A percentile compares a stretch with the other conserved stretches of the same genome.
phyloP scores from a whole-genome alignment of 2,888 invertebrate genomes.

The Schizaphis graminum region DNA sequence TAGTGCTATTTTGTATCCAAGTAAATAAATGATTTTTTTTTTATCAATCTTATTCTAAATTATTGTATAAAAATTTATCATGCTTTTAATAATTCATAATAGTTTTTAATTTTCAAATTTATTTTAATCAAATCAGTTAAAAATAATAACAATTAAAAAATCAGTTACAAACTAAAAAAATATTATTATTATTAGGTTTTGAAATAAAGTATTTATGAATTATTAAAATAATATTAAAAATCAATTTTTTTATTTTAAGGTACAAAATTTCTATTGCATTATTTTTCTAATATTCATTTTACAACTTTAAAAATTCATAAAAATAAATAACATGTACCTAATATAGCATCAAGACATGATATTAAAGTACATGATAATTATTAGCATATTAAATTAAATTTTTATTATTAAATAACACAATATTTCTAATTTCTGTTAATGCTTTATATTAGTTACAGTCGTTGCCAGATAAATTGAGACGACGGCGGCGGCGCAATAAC shows the following conservation, averaged over 20 bases:
- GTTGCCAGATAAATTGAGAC: no score
- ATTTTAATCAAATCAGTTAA: not conserved
- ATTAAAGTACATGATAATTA: no score
- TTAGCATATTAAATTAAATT: not conserved
- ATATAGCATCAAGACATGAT: no score
- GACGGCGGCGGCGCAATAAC: no score
- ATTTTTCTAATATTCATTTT: no score
- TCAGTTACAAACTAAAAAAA: not conserved
- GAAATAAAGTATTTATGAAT: no score
- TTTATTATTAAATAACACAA: not conserved
- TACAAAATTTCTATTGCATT: no score
- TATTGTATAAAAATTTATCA: not conserved
- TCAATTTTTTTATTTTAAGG: no score
- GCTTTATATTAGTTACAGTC: not conserved
- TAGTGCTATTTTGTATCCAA: conserved; percentile 89
- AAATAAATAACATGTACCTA: no score
- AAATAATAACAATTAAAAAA: not conserved
- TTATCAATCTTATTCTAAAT: not conserved
- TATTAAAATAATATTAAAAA: no score
- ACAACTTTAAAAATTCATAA: no score
- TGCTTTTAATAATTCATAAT: not conserved
- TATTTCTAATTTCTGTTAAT: not conserved
- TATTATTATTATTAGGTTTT: not conserved
- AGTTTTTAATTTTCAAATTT: not conserved
- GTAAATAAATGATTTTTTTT: conserved; percentile 72